phyloP scores from a whole-genome alignment of 2,888 invertebrate genomes.

The Drosophila mettleri region DNA sequence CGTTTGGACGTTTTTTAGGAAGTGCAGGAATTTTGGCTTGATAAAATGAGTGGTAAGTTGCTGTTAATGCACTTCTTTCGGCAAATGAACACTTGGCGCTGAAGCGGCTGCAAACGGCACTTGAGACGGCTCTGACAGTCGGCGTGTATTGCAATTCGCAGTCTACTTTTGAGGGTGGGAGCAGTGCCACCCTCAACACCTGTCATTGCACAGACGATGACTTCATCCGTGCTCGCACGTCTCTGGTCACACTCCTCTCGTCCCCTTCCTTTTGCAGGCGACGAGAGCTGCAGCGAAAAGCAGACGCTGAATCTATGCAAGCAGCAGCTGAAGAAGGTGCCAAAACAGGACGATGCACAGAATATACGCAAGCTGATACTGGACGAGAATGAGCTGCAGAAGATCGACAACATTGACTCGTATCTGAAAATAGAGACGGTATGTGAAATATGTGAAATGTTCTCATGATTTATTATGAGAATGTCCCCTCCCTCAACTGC shows the following conservation, averaged over 20 bases:
- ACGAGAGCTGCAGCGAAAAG: slow-evolving; percentile 80
- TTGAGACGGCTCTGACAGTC: not conserved
- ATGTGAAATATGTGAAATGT: no score
- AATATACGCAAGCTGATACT: slow-evolving; percentile 90
- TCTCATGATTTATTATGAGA: no score
- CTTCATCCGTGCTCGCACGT: slow-evolving; percentile 62
- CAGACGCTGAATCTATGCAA: slow-evolving; percentile 90
- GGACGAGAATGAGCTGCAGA: slow-evolving; percentile 94
- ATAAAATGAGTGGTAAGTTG: slow-evolving; percentile 69
- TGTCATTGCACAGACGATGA: slow-evolving; percentile 59
- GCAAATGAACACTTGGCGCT: not conserved
- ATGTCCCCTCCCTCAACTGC: slow-evolving; percentile 49
- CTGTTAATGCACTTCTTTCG: not conserved
- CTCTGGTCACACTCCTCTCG: slow-evolving; percentile 5
- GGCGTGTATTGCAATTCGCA: slow-evolving; percentile 63
- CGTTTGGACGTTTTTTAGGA: slow-evolving; percentile 15
- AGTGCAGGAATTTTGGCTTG: slow-evolving; percentile 33
- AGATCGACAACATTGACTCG: slow-evolving; percentile 94
- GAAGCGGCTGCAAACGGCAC: not conserved
- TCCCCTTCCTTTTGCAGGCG: slow-evolving; percentile 66
- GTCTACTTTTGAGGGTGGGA: slow-evolving; percentile 66
- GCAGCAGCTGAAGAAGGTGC: slow-evolving; percentile 92
- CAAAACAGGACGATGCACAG: slow-evolving; percentile 89
- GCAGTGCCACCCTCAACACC: slow-evolving; percentile 35
- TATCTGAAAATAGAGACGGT: slow-evolving; percentile 92